A percentile compares a stretch with the other conserved stretches of the same genome.
These are phyloP conservation scores for Pseudococcus viburni DNA, from an alignment of 2,888 invertebrate species.

Conservation along the genomic window DNA sequence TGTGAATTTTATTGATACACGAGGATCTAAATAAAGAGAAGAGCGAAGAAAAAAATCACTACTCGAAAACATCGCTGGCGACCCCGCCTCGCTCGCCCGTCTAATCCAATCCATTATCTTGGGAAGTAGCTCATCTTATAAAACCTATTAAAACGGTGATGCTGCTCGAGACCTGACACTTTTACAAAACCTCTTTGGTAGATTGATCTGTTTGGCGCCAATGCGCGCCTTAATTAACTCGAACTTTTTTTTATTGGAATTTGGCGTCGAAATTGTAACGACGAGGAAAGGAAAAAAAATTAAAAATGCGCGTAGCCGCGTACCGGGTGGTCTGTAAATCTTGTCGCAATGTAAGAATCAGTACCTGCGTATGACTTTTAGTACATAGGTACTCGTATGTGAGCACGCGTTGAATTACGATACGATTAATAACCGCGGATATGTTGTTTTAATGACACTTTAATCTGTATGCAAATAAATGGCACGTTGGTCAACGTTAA, in stretches of 20 bases:
- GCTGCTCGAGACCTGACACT: constrained; percentile 58
- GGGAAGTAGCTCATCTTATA: constrained; percentile 58
- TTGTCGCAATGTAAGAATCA: neutral
- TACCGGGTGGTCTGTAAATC: constrained; percentile 58
- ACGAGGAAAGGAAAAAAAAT: constrained; percentile 18
- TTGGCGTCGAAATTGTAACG: constrained; percentile 57
- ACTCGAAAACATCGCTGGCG: constrained; percentile 39
- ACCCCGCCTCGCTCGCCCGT: neutral
- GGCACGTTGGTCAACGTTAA: neutral
- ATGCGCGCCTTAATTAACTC: constrained; percentile 62
- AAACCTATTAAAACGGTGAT: constrained; percentile 52
- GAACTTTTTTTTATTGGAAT: constrained; percentile 61
- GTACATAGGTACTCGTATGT: neutral
- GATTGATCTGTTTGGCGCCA: constrained; percentile 65
- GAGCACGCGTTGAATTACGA: constrained; percentile 8
- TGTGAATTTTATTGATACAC: constrained; percentile 46
- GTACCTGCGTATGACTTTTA: constrained; percentile 11
- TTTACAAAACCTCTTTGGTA: constrained; percentile 61
- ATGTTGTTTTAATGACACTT: constrained; percentile 16
- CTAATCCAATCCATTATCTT: constrained; percentile 57
- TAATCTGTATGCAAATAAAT: constrained; percentile 18
- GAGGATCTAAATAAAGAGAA: neutral
- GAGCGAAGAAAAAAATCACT: constrained; percentile 1
- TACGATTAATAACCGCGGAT: constrained; percentile 24
- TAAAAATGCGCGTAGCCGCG: constrained; percentile 25